phyloP scores from a whole-genome alignment of 2,113 vertebrate species.

The Gnathonemus echidnorhynchus region DNA sequence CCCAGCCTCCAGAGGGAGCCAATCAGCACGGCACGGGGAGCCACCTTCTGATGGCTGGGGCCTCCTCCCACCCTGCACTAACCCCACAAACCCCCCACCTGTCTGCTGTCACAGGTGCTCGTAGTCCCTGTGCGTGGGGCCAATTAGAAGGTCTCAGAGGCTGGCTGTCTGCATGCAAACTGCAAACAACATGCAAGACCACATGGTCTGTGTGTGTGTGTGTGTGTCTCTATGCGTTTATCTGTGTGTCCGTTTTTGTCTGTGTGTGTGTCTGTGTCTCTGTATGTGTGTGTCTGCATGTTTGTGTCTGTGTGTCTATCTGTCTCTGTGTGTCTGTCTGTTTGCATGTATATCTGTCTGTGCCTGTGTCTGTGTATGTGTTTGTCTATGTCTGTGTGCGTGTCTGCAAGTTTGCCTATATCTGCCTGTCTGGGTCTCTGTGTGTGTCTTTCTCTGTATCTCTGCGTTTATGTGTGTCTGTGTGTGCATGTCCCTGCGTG shows the following conservation, averaged over 20 bases:
- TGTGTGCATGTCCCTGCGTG: not conserved
- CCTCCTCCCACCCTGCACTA: not conserved
- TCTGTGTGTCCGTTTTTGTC: not conserved
- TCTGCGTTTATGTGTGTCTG: not conserved
- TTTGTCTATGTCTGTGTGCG: not conserved
- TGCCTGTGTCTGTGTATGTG: not conserved
- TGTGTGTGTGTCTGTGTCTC: not conserved
- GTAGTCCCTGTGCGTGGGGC: not conserved
- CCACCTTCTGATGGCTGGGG: not conserved
- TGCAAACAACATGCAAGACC: not conserved
- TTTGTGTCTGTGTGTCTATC: not conserved
- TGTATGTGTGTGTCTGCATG: not conserved
- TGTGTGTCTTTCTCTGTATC: not conserved
- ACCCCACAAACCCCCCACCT: not conserved
- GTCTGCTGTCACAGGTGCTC: not conserved
- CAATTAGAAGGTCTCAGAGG: not conserved
- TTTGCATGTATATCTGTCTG: not conserved
- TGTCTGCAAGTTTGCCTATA: not conserved
- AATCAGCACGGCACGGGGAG: conserved; percentile 18
- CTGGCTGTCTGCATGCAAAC: not conserved
- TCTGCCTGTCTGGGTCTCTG: not conserved
- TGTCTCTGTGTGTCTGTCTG: not conserved
- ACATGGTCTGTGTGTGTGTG: not conserved
- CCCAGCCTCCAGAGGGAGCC: conserved; percentile 18
- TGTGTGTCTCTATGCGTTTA: not conserved